Base-by-base conservation (phyloP, 2,888 invertebrate genomes). In the Xanthia togata region DNA sequence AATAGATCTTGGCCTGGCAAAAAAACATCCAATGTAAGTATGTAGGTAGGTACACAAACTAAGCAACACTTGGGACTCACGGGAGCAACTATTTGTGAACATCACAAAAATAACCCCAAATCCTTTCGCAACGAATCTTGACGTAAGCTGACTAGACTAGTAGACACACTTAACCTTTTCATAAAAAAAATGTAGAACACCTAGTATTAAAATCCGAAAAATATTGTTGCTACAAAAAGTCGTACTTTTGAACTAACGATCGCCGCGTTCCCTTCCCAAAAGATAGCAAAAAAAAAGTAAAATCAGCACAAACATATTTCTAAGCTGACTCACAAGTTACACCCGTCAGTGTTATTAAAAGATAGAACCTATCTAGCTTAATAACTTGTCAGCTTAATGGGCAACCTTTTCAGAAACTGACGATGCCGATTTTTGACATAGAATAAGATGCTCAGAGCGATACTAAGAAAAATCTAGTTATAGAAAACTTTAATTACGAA, bases 351-450 rank as follows among this genome's bases (percentile, higher is more conserved):
- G 65, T 73, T 77, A 82, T 82, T 85, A 80, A 76, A 75, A 86
- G 86, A 87, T 86, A 87, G 72, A 82, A 87, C 84, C 84, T 87
- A 87, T 89, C 88, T 89, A 85, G 90, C 87, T 89, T 89, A 92
- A 89, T 93, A 93, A 93, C 90, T 93, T 90, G 83, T 82, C 75
- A 68, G 68, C 73, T 81, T 81, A 78, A 78, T 75, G 65, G 57
- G n/a, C 74, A 68, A 55, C 70, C 73, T 85, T 81, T 62, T 86
- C 65, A 76, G 77, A 53, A 74, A 63, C 70, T 70, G 47, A 81
- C 85, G 70, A 44, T 26, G 71, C 64, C 31, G 50, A 75, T 70
- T 69, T 72, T 62, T 69, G 60, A 69, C 67, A 60, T 14, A 41
- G 53, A 80, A 62, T 67, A 35, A 59, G 5, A 57, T 67, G 8